These are phyloP conservation scores for Drosophila sturtevanti DNA, from an alignment of 1,140 invertebrate genomes.

Conservation along the genomic window DNA sequence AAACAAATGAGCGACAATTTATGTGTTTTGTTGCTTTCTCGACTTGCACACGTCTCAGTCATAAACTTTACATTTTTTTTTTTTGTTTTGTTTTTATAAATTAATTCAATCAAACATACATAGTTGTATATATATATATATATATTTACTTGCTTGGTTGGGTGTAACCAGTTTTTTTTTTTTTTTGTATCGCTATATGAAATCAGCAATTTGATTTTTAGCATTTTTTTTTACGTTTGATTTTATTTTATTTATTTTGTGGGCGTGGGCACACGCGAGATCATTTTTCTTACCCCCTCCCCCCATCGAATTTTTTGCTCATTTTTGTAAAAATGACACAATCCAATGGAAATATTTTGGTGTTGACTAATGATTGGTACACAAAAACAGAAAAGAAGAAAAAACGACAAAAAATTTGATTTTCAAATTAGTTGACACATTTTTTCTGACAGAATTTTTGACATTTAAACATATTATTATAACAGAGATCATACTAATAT, in stretches of 20 bases:
- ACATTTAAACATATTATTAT: slow-evolving; percentile 5
- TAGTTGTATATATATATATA: slow-evolving; percentile 17
- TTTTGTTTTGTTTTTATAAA: slow-evolving; percentile 31
- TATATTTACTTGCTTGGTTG: slow-evolving; percentile 36
- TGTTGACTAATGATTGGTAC: slow-evolving; percentile 48
- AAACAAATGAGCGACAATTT: slow-evolving; percentile 71
- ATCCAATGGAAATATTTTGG: slow-evolving; percentile 54
- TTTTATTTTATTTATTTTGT: slow-evolving; percentile 32
- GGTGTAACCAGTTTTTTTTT: slow-evolving; percentile 67
- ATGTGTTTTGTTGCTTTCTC: slow-evolving; percentile 33
- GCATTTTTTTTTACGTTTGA: slow-evolving; percentile 9
- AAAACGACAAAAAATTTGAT: slow-evolving; percentile 44
- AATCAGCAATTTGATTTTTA: slow-evolving; percentile 58
- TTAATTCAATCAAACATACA: slow-evolving; percentile 33
- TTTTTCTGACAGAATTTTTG: neutral
- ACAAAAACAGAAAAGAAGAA: neutral
- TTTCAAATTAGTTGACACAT: slow-evolving; percentile 36
- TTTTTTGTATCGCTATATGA: slow-evolving; percentile 57
- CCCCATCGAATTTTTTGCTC: slow-evolving; percentile 40
- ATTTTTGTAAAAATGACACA: slow-evolving; percentile 67
- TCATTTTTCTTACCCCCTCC: too few species aligned
- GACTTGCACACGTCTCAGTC: neutral
- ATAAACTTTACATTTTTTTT: slow-evolving; percentile 31
- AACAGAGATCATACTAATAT: neutral
- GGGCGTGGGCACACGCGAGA: slow-evolving; percentile 68